phyloP scores from a whole-genome alignment of 2,888 invertebrate species.

The Latrodectus hesperus region DNA sequence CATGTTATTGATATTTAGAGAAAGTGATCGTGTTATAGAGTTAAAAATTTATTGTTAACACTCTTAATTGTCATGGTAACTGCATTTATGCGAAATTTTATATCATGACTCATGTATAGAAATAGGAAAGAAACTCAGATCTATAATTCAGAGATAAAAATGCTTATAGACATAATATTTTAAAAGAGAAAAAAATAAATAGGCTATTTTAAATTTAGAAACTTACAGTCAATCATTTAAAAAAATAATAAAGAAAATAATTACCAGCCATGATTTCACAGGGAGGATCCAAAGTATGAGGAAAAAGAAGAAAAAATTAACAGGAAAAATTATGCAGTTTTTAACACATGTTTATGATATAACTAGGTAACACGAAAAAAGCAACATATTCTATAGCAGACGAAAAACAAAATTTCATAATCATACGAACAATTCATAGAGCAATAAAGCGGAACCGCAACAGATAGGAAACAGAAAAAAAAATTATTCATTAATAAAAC shows the following conservation, averaged over 20 bases:
- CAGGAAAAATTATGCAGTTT: slow-evolving; percentile 19
- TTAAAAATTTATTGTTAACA: too few species aligned
- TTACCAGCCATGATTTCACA: slow-evolving; percentile 50
- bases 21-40: too few species aligned
- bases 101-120: too few species aligned
- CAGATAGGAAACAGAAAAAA: background rate
- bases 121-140: too few species aligned
- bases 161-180: too few species aligned
- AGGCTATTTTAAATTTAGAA: too few species aligned
- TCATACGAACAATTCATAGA: background rate
- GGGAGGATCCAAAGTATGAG: slow-evolving; percentile 30
- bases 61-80: too few species aligned
- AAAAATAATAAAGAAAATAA: background rate
- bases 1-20: too few species aligned
- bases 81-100: too few species aligned
- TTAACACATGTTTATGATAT: background rate
- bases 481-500: background rate
- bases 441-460: background rate
- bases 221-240: background rate
- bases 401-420: background rate
- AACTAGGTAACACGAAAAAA: background rate
- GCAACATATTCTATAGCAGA: background rate
- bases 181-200: too few species aligned
- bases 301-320: slow-evolving; percentile 30
- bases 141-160: too few species aligned